Evolutionary conservation across 2,888 invertebrate species (phyloP).

Genomic region (Ectemnius continuus): DNA sequence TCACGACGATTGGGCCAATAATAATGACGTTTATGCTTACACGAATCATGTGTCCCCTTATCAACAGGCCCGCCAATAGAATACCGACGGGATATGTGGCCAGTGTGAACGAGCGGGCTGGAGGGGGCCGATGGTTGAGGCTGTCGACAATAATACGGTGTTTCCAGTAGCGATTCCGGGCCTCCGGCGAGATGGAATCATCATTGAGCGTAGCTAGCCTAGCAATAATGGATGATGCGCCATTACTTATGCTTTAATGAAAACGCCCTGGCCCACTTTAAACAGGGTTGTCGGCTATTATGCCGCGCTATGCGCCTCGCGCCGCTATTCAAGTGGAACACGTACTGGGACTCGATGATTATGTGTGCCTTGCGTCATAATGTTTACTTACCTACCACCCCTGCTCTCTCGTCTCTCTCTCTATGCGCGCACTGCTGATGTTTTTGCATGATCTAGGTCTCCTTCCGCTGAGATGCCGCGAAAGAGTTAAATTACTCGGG

Average conservation of each 20-base stretch:
- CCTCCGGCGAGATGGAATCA: constrained; percentile 32
- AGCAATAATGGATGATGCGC: constrained; percentile 71
- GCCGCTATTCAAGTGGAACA: no score
- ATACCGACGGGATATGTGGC: no score
- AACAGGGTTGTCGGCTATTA: constrained; percentile 5
- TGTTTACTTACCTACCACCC: no score
- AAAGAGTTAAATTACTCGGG: background rate
- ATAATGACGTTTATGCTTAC: constrained; percentile 50
- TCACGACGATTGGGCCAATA: constrained; percentile 48
- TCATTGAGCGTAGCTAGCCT: constrained; percentile 19
- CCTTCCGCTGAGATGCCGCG: no score
- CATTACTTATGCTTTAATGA: constrained; percentile 71
- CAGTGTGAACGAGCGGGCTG: no score
- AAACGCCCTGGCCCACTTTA: constrained; percentile 55
- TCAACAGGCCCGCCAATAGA: no score
- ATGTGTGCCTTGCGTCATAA: no score
- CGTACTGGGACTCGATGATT: no score
- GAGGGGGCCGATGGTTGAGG: constrained; percentile 18
- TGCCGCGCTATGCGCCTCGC: no score
- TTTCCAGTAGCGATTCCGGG: constrained; percentile 28
- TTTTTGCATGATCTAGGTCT: no score
- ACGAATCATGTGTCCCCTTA: no score
- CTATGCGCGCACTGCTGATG: background rate
- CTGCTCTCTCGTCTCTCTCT: background rate
- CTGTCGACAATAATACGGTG: constrained; percentile 50